Evolutionary conservation across 2,888 invertebrate genomes (phyloP).

Genomic region (Phalera bucephala): DNA sequence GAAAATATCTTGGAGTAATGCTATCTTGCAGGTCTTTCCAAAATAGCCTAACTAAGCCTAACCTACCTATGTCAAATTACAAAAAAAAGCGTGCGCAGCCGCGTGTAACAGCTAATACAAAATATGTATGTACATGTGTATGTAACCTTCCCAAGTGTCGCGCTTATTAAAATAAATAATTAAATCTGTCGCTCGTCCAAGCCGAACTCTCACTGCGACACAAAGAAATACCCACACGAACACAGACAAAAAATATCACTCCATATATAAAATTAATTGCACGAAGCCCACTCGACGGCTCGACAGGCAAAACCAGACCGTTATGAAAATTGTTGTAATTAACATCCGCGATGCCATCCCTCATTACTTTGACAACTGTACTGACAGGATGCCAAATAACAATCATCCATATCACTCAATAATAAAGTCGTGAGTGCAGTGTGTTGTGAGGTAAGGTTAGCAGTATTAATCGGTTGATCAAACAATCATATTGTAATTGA

Average conservation of each 20-base stretch:
- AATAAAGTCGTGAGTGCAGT: neutral
- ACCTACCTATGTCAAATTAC: too few relatives aligned
- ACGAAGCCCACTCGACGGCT: neutral
- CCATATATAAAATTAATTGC: constrained; percentile 1
- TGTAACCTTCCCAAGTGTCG: too few relatives aligned
- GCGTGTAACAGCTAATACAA: too few relatives aligned
- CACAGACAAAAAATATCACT: neutral
- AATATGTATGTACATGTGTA: too few relatives aligned
- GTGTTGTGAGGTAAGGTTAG: constrained; percentile 1
- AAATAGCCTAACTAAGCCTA: too few relatives aligned
- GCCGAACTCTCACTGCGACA: neutral
- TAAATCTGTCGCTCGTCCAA: too few relatives aligned
- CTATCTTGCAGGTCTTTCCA: too few relatives aligned
- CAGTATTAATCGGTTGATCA: constrained; percentile 26
- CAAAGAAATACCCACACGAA: neutral
- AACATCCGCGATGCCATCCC: constrained; percentile 29
- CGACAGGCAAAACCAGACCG: constrained; percentile 16
- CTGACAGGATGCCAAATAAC: constrained; percentile 5
- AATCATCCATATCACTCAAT: constrained; percentile 12
- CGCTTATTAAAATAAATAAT: too few relatives aligned
- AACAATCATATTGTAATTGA: constrained; percentile 16
- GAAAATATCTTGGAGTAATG: too few relatives aligned
- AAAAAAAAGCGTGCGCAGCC: too few relatives aligned
- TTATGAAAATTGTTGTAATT: constrained; percentile 30
- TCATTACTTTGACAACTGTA: constrained; percentile 20